Evolutionary conservation across 2,888 invertebrate genomes (phyloP).

Genomic region (Kryphioiulus occultus): DNA sequence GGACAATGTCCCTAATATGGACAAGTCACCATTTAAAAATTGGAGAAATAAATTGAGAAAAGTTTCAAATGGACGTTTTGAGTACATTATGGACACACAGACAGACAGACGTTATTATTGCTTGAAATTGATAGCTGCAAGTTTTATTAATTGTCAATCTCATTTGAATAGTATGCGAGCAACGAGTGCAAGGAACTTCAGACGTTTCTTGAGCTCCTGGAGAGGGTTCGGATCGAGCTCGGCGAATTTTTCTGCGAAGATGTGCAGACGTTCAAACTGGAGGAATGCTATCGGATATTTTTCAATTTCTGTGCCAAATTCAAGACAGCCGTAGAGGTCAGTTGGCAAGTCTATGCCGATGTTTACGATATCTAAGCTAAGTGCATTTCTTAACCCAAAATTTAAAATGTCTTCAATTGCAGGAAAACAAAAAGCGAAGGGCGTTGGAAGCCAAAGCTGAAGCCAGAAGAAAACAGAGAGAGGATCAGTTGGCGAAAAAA

Average conservation of each 20-base stretch:
- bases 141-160: neutral
- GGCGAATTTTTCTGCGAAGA: conserved; percentile 97
- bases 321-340: conserved; percentile 62
- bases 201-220: conserved; percentile 82
- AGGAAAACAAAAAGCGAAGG: conserved; percentile 82
- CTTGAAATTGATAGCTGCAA: no score
- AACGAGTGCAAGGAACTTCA: conserved; percentile 64
- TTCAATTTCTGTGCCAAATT: conserved; percentile 79
- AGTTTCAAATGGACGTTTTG: no score
- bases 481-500: conserved; percentile 60
- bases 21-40: no score
- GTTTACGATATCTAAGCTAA: neutral
- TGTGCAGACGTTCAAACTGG: conserved; percentile 83
- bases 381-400: neutral
- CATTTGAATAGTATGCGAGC: conserved; percentile 58
- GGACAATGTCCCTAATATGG: no score
- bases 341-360: neutral
- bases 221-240: conserved; percentile 78
- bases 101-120: no score
- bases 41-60: no score
- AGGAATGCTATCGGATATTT: conserved; percentile 91
- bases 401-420: conserved; percentile 27
- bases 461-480: conserved; percentile 76
- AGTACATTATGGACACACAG: no score
- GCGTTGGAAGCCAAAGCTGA: conserved; percentile 87